These are phyloP conservation scores for Sterrhoptilus dennistouni DNA, from an alignment of 2,113 vertebrate species.

Conservation along the genomic window DNA sequence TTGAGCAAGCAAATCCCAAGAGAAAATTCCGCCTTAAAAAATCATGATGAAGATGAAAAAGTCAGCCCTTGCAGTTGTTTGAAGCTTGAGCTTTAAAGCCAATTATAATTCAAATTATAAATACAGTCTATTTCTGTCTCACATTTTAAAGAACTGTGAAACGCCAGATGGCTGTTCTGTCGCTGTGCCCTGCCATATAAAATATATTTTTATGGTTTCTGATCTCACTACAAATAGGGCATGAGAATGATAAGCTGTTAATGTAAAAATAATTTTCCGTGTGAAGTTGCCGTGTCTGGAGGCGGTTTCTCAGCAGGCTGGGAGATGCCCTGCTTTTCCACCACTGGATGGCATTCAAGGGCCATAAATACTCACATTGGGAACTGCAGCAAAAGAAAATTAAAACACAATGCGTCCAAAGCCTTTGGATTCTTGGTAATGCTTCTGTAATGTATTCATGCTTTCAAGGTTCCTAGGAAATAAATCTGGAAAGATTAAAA, in stretches of 20 bases:
- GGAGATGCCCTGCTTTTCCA: neutral
- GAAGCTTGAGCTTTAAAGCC: conserved; percentile 5
- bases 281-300: neutral
- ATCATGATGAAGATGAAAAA: neutral
- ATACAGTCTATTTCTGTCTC: neutral
- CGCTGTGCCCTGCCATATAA: neutral
- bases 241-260: neutral
- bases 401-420: neutral
- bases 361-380: neutral
- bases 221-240: neutral
- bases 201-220: neutral
- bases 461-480: conserved; percentile 11
- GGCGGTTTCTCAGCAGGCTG: neutral
- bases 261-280: neutral
- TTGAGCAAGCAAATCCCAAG: neutral
- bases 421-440: neutral
- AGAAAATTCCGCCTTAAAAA: neutral
- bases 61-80: neutral
- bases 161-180: conserved; percentile 15
- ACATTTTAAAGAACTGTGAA: neutral
- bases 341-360: conserved; percentile 69
- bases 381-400: neutral
- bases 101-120: conserved; percentile 7
- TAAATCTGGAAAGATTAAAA: neutral
- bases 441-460: neutral